Base-by-base conservation (phyloP, 2,888 invertebrate species). In the Drosophila acutilabella region DNA sequence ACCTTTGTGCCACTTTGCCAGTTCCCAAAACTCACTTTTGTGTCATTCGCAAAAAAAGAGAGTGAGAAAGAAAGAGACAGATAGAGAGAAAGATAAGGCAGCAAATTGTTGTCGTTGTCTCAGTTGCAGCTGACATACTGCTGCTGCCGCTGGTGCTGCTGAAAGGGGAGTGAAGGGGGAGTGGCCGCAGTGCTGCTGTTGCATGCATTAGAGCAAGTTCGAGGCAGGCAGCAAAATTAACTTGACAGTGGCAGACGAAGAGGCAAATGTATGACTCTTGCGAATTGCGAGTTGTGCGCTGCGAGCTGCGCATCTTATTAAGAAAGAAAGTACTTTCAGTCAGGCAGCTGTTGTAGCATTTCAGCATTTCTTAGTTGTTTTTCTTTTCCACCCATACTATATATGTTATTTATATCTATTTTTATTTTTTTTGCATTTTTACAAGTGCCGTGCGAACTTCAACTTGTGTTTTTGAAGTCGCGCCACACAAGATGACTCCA, bases 291-390 rank as follows among this genome's bases (percentile, higher is more conserved):
- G 45, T 59, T 69, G 81, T 67, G 79, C 71, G 75, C 66, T 79
- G 85, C 77, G 65, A 80, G 68, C 79, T 87, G 83, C 88, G 83
- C 83, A 83, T 83, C 83, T 87, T 83, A 87, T 83, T 83, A 83
- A 83, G 83, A 83, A 87, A 88, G 87, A 86, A 88, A 86, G 85
- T 88, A 86, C 87, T 88, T 86, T 88, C 82, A 69, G 82, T 86
- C 87, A 82, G 78, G 67, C 84, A 82, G 67, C 66, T 71, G 84
- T 65, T 64, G 78, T 53, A 73, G 45, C 60, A 66, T 44, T 65
- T 65, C 57, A 65, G 78, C 74, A 73, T 78, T 68, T 74, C 65
- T 71, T 68, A 41, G 59, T 62, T 52, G 57, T 73, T 74, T 74
- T 59, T 62, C 30, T 36, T 36, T 36, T 36, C 16, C 58, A 58